Percentiles rank a stretch among this genome's conserved stretches.
Conservation (phyloP, 2,113 vertebrate species). For the Chlorocebus sabaeus region DNA sequence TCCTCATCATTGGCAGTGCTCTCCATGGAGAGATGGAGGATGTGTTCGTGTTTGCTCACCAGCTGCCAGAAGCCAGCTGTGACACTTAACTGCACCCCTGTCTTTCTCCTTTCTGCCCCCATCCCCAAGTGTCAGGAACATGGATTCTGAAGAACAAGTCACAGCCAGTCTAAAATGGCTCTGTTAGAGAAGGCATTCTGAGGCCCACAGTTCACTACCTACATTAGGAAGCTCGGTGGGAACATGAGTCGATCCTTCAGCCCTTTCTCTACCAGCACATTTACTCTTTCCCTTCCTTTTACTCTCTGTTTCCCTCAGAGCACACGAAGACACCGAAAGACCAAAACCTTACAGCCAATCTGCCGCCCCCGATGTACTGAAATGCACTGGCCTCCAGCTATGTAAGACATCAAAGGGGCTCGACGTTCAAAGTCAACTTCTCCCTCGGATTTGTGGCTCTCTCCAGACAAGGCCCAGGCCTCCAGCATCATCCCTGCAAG, state of each 20-base stretch:
- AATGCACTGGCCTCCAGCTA: neutral
- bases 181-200: neutral
- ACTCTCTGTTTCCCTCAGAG: neutral
- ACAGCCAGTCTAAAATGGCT: neutral
- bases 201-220: accelerated
- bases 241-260: accelerated
- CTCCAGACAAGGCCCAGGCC: neutral
- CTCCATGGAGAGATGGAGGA: neutral
- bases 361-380: neutral
- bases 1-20: neutral
- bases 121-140: neutral
- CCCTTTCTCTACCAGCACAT: too few species aligned
- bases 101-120: conserved; percentile 2
- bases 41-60: neutral
- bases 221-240: neutral
- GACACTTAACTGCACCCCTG: neutral
- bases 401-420: neutral
- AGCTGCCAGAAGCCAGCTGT: conserved; percentile 33
- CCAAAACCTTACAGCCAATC: neutral
- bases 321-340: neutral
- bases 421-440: neutral
- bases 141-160: neutral
- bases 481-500: neutral
- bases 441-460: neutral
- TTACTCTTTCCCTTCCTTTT: too few species aligned